These are phyloP conservation scores for Sarcophaga variegata DNA, from an alignment of 2,888 invertebrate genomes.

Conservation along the genomic window DNA sequence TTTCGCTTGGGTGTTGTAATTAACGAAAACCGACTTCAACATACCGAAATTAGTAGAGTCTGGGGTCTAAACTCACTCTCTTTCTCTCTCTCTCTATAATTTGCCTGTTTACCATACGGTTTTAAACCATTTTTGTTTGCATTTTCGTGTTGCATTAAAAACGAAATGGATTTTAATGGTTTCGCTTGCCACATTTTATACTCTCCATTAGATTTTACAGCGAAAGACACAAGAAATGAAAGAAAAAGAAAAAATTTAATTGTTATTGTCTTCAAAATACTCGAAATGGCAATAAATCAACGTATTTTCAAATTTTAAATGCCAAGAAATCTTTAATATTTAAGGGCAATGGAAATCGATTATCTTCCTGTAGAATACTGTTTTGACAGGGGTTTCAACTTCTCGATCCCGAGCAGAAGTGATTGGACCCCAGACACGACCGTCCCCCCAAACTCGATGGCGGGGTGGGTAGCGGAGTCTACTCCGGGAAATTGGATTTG, in stretches of 20 bases:
- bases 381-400: no score
- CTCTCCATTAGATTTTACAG: background rate
- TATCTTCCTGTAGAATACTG: no score
- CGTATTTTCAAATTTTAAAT: background rate
- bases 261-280: background rate
- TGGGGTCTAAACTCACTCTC: no score
- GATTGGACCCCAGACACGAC: no score
- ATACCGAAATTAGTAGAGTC: background rate
- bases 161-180: background rate
- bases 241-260: background rate
- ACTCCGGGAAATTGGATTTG: no score
- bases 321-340: no score
- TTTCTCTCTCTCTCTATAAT: background rate
- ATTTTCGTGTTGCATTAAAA: background rate
- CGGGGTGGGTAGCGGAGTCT: no score
- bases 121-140: background rate
- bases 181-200: background rate
- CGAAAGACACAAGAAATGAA: no score
- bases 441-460: no score
- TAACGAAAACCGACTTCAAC: constrained; percentile 31
- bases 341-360: no score
- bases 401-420: no score
- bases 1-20: constrained; percentile 26
- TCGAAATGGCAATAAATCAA: background rate
- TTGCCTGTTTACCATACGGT: background rate